Evolutionary conservation across 2,113 vertebrate species (phyloP).

Genomic region (Bufo gargarizans): DNA sequence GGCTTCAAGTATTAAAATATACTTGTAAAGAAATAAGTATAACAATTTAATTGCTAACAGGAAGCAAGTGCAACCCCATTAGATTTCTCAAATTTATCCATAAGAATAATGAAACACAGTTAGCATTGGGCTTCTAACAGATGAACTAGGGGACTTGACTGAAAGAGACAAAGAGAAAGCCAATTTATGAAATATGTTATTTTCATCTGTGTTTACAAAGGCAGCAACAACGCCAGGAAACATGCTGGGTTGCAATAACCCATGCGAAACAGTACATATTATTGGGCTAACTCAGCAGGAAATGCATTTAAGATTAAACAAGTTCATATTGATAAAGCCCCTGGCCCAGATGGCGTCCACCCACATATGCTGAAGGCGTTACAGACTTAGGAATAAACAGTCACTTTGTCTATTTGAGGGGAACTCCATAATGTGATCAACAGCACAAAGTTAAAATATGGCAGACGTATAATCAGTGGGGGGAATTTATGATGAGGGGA

Average conservation of each 20-base stretch:
- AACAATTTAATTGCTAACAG: neutral
- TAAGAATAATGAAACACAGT: neutral
- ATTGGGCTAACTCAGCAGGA: neutral
- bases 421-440: neutral
- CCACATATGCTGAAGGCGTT: neutral
- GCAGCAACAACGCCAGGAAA: conserved; percentile 2
- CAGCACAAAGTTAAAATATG: neutral
- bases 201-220: conserved; percentile 26
- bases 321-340: conserved; percentile 9
- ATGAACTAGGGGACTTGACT: conserved; percentile 4
- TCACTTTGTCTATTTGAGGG: neutral
- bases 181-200: conserved; percentile 16
- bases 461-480: neutral
- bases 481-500: too few species aligned
- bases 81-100: neutral
- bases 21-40: neutral
- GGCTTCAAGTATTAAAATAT: neutral
- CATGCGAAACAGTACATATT: neutral
- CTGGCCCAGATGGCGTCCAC: neutral
- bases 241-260: conserved; percentile 14
- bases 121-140: conserved; percentile 13
- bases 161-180: conserved; percentile 15
- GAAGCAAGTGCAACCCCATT: neutral
- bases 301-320: conserved; percentile 9
- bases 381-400: neutral